These are phyloP conservation scores for Drosophila fulvimacula DNA, from an alignment of 2,888 invertebrate species.

Conservation along the genomic window DNA sequence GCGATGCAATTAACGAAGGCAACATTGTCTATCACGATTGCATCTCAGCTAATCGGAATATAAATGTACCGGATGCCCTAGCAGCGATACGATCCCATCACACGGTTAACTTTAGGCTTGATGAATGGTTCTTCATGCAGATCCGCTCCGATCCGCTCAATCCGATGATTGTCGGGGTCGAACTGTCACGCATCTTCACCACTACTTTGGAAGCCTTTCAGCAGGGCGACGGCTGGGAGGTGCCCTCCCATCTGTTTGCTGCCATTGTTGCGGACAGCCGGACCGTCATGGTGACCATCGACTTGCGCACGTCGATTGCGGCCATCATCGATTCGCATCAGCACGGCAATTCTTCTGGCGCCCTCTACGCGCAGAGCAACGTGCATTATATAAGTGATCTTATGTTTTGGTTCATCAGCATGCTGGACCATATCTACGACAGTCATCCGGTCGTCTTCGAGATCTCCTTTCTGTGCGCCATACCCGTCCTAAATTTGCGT, in stretches of 20 bases:
- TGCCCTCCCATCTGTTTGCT: conserved; percentile 64
- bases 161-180: conserved; percentile 45
- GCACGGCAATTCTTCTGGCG: conserved; percentile 68
- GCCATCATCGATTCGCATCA: conserved; percentile 75
- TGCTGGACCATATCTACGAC: conserved; percentile 67
- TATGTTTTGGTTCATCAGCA: conserved; percentile 70
- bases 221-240: conserved; percentile 20
- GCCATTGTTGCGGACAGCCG: conserved; percentile 76
- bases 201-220: conserved; percentile 61
- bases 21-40: conserved; percentile 86
- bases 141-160: conserved; percentile 60
- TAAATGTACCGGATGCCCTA: conserved; percentile 86
- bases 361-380: conserved; percentile 65
- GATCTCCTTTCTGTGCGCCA: conserved; percentile 68
- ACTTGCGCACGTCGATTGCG: conserved; percentile 62
- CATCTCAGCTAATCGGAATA: conserved; percentile 83
- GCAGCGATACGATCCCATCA: conserved; percentile 81
- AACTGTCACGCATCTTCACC: conserved; percentile 61
- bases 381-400: conserved; percentile 57
- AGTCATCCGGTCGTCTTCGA: conserved; percentile 73
- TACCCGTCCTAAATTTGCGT: conserved; percentile 35
- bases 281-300: conserved; percentile 69
- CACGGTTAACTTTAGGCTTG: conserved; percentile 61
- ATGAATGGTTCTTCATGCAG: conserved; percentile 80
- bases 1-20: conserved; percentile 86